Percentiles rank a stretch among this genome's conserved stretches.
Conservation (phyloP, 2,113 vertebrate genomes). For the Tenrec ecaudatus region DNA sequence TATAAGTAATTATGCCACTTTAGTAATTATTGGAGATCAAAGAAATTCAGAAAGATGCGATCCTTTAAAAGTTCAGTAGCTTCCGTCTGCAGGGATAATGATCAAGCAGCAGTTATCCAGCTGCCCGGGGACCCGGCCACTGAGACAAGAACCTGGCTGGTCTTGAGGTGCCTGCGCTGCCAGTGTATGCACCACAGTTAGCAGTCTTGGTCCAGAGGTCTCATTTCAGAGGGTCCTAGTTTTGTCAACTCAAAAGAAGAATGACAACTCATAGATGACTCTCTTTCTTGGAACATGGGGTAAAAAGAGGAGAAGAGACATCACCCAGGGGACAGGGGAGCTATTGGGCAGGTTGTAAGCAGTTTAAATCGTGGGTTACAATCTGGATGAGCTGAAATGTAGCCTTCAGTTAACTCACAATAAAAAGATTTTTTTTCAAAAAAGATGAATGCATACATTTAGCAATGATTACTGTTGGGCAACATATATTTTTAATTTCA, state of each 20-base stretch:
- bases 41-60: constrained; percentile 85
- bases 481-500: neutral
- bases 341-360: neutral
- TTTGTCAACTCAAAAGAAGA: constrained; percentile 39
- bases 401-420: too few relatives aligned
- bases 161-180: constrained; percentile 82
- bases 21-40: constrained; percentile 91
- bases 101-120: constrained; percentile 85
- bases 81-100: constrained; percentile 85
- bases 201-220: constrained; percentile 58
- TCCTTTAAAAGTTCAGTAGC: constrained; percentile 87
- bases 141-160: constrained; percentile 78
- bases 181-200: neutral
- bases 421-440: too few relatives aligned
- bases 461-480: neutral
- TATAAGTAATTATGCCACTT: constrained; percentile 89
- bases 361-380: too few relatives aligned
- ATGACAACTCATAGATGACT: constrained; percentile 59
- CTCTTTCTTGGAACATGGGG: constrained; percentile 37
- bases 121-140: constrained; percentile 84
- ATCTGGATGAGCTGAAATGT: too few relatives aligned
- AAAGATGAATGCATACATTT: neutral
- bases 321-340: neutral
- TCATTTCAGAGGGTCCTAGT: constrained; percentile 61
- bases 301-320: neutral